phyloP scores from a whole-genome alignment of 2,888 invertebrate species.

The Ormia ochracea region DNA sequence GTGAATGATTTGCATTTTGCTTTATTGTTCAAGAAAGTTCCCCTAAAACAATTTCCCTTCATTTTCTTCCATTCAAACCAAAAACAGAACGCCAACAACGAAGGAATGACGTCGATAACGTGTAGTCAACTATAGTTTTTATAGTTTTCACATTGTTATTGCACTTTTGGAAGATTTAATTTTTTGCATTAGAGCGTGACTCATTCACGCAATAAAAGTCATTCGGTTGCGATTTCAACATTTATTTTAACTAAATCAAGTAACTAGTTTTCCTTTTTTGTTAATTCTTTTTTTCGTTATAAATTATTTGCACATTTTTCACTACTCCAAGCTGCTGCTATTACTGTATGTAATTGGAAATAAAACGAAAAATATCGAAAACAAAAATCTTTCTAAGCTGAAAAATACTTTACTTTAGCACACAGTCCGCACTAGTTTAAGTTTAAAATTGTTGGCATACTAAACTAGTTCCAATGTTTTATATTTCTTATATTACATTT shows the following conservation, averaged over 20 bases:
- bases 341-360: conserved; percentile 50
- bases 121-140: too few relatives aligned
- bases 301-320: conserved; percentile 3
- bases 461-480: conserved; percentile 53
- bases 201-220: conserved; percentile 63
- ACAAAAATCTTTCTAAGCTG: conserved; percentile 48
- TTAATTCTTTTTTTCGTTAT: background rate
- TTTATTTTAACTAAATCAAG: conserved; percentile 61
- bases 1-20: too few relatives aligned
- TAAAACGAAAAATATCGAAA: conserved; percentile 8
- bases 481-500: background rate
- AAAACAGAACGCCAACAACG: too few relatives aligned
- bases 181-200: conserved; percentile 46
- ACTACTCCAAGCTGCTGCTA: conserved; percentile 4
- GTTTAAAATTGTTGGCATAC: conserved; percentile 48
- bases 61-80: too few relatives aligned
- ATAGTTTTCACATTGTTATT: background rate
- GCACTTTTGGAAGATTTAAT: conserved; percentile 29
- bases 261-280: conserved; percentile 55
- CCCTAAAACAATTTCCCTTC: too few relatives aligned
- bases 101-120: too few relatives aligned
- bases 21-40: too few relatives aligned
- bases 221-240: conserved; percentile 62
- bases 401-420: conserved; percentile 46
- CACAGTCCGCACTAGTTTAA: conserved; percentile 41